Base-by-base conservation (phyloP, 2,888 invertebrate species). In the Plutella xylostella region DNA sequence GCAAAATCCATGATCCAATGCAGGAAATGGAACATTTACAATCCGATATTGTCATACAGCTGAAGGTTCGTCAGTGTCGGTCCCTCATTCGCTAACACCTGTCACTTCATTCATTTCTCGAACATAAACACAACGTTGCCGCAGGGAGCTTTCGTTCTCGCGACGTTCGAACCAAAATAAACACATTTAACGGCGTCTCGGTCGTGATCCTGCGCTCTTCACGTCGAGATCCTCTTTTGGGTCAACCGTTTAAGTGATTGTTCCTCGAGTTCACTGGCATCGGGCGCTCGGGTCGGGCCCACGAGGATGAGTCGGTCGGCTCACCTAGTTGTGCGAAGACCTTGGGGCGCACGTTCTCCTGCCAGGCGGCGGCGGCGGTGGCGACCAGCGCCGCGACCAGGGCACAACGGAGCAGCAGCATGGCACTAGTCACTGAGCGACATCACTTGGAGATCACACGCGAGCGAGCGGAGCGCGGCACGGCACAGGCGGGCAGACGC, bases 301-400 rank as follows among this genome's bases (percentile, higher is more conserved):
- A 4, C 9, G 37, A 21, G 6, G n/a, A n/a, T n/a, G 31, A 19
- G 37, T 31, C 22, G 38, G 51, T 55, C 56, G 55, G 89, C 93
- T 91, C 80, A 94, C 94, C 94, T 89, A 93, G 87, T 89, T 93
- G 92, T 75, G 93, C 93, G 87, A 92, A 93, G 90, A 94, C 92
- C 89, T 94, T 94, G 68, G 94, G 94, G 85, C 93, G 88, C 78
- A 93, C 90, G 84, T 94, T 94, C 84, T 94, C 94, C 89, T 94
- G 94, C 94, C 94, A 94, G 65, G 92, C 91, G 51, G 68, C 89
- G 86, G 68, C 84, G 80, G 78, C 77, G 63, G 67, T 64, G 82
- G 83, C 79, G 79, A 80, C 71, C 77, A 86, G 68, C 70, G 85
- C 76, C 83, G 85, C 80, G 63, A 85, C 53, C 61, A 76, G 66